These are phyloP conservation scores for Cardiocondyla obscurior DNA, from an alignment of 1,140 invertebrate species.

Conservation along the genomic window DNA sequence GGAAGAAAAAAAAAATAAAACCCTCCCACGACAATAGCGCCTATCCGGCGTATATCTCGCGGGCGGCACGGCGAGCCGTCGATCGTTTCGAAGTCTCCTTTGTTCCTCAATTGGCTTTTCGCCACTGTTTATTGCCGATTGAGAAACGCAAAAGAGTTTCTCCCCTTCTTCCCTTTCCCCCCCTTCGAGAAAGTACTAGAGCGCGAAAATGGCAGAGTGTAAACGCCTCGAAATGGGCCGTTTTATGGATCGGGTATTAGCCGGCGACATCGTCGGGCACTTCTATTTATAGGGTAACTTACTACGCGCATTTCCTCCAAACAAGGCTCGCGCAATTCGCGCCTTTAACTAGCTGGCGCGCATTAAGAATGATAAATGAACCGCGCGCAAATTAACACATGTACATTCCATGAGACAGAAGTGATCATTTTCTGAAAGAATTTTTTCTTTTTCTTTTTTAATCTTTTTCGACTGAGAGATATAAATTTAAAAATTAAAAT, in stretches of 20 bases:
- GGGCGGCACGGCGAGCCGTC: background rate
- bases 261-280: slow-evolving; percentile 7
- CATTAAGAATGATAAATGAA: background rate
- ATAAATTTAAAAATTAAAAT: background rate
- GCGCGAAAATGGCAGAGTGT: slow-evolving; percentile 53
- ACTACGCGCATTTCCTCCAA: background rate
- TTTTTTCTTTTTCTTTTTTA: background rate
- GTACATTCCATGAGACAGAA: background rate
- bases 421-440: background rate
- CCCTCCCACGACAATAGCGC: slow-evolving; percentile 29
- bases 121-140: slow-evolving; percentile 62
- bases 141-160: slow-evolving; percentile 26
- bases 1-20: slow-evolving; percentile 28
- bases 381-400: background rate
- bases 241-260: slow-evolving; percentile 62
- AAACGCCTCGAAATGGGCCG: slow-evolving; percentile 46
- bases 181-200: slow-evolving; percentile 4
- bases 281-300: slow-evolving; percentile 38
- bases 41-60: slow-evolving; percentile 15
- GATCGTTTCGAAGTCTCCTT: slow-evolving; percentile 41
- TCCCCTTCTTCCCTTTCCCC: too few species aligned
- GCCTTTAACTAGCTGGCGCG: background rate
- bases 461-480: background rate
- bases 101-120: slow-evolving; percentile 46
- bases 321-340: background rate